Percentiles rank a stretch among this genome's conserved stretches.
Evolutionary conservation across 2,888 invertebrate species (phyloP).

Genomic region (Podotricha telesiphe): DNA sequence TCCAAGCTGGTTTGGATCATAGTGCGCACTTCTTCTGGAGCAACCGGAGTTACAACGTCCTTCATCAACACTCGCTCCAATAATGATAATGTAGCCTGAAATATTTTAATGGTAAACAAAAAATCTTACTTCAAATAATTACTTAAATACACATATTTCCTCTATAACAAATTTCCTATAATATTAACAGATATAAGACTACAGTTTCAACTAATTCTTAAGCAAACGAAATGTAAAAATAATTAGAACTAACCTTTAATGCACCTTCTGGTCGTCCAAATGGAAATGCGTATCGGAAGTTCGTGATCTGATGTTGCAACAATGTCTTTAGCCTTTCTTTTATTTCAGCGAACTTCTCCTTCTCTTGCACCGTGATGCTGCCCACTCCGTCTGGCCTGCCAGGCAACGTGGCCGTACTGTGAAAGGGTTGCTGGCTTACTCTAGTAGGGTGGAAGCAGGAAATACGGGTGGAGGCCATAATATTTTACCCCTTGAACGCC

Average conservation of each 20-base stretch:
- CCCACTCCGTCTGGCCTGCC: slow-evolving; percentile 98
- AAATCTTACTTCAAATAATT: too few relatives aligned
- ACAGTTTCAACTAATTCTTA: too few relatives aligned
- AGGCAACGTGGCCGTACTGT: slow-evolving; percentile 82
- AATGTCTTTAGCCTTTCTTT: slow-evolving; percentile 96
- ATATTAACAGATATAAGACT: too few relatives aligned
- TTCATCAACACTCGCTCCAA: slow-evolving; percentile 99
- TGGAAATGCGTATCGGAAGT: slow-evolving; percentile 99
- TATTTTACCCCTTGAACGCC: slow-evolving; percentile 12
- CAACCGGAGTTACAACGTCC: slow-evolving; percentile 17
- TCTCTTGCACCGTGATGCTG: slow-evolving; percentile 98
- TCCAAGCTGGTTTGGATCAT: slow-evolving; percentile 99
- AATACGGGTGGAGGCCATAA: slow-evolving; percentile 52
- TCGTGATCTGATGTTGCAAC: slow-evolving; percentile 98
- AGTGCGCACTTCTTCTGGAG: slow-evolving; percentile 91
- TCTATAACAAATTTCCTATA: too few relatives aligned
- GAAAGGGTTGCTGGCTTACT: slow-evolving; percentile 80
- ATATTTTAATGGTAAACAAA: slow-evolving; percentile 30
- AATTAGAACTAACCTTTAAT: slow-evolving; percentile 85
- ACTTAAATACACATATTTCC: too few relatives aligned
- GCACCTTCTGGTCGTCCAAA: slow-evolving; percentile 99
- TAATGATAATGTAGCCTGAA: slow-evolving; percentile 94
- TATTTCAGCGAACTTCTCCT: slow-evolving; percentile 98
- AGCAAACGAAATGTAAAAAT: too few relatives aligned
- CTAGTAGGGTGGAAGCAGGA: slow-evolving; percentile 80